Evolutionary conservation across 2,888 invertebrate species (phyloP).

Genomic region (Eupithecia abbreviata): DNA sequence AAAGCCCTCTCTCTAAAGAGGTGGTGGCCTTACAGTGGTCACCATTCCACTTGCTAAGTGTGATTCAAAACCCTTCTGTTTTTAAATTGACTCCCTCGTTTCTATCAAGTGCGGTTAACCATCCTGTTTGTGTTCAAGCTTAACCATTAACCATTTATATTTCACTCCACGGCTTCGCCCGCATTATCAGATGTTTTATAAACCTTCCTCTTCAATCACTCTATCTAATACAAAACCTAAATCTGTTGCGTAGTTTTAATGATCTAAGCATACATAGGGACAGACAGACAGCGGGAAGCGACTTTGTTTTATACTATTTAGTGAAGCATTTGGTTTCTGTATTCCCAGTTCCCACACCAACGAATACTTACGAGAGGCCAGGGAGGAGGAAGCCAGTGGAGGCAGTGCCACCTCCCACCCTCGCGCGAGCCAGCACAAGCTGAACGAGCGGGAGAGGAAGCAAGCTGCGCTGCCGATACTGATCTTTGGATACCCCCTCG

Average conservation of each 20-base stretch:
- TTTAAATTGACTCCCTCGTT: not conserved
- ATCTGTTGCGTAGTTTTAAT: no score
- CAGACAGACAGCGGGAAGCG: no score
- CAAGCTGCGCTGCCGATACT: slow-evolving; percentile 95
- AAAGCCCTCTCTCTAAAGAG: not conserved
- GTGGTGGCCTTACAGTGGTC: not conserved
- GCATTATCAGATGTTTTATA: no score
- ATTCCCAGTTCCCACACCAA: slow-evolving; percentile 89
- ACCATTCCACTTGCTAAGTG: not conserved
- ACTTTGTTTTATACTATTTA: no score
- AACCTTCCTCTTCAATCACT: no score
- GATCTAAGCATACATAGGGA: no score
- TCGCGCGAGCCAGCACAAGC: slow-evolving; percentile 80
- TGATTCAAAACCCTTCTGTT: not conserved
- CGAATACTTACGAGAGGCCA: slow-evolving; percentile 85
- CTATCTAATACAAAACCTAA: no score
- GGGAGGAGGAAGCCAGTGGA: slow-evolving; percentile 76
- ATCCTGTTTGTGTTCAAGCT: not conserved
- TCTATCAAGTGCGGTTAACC: not conserved
- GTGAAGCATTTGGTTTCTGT: not conserved
- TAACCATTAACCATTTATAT: not conserved
- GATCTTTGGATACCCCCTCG: slow-evolving; percentile 95
- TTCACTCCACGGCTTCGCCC: no score
- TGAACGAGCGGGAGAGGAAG: slow-evolving; percentile 92
- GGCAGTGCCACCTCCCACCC: slow-evolving; percentile 81